Conservation (phyloP, 2,888 invertebrate genomes). For the Sarcophaga variegata region DNA sequence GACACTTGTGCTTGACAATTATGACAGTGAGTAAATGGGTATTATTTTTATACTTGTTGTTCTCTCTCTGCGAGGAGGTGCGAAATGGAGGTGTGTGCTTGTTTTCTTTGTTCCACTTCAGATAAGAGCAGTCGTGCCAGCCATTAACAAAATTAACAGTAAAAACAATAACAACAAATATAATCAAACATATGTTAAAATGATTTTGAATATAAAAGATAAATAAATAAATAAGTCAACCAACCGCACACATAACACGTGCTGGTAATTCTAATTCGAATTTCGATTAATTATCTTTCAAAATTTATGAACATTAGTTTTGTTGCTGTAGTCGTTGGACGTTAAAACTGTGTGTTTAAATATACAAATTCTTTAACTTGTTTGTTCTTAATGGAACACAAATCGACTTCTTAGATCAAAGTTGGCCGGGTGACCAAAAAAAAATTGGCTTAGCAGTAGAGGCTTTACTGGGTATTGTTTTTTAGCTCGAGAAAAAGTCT, state of each 20-base stretch:
- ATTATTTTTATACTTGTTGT: not conserved
- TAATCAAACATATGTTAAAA: not conserved
- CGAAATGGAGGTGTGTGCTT: conserved; percentile 7
- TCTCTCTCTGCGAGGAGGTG: not conserved
- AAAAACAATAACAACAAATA: not conserved
- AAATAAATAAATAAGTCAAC: not conserved
- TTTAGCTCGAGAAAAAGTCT: too few relatives aligned
- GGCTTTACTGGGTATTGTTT: too few relatives aligned
- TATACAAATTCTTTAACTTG: too few relatives aligned
- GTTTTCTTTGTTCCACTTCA: conserved; percentile 19
- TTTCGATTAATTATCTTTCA: not conserved
- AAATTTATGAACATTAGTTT: too few relatives aligned
- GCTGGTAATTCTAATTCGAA: not conserved
- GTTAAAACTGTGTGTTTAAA: too few relatives aligned
- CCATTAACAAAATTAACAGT: not conserved
- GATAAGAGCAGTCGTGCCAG: conserved; percentile 15
- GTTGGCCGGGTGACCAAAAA: too few relatives aligned
- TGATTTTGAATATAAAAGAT: not conserved
- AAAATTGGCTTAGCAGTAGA: too few relatives aligned
- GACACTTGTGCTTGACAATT: conserved; percentile 24
- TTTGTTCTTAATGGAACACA: too few relatives aligned
- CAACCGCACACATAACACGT: not conserved
- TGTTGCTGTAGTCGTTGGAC: too few relatives aligned
- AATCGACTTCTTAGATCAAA: too few relatives aligned
- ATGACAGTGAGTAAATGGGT: not conserved